Evolutionary conservation across 2,888 invertebrate genomes (phyloP), one percentile per base, ranked within the genome.

Genomic region (Halictus ligatus): DNA sequence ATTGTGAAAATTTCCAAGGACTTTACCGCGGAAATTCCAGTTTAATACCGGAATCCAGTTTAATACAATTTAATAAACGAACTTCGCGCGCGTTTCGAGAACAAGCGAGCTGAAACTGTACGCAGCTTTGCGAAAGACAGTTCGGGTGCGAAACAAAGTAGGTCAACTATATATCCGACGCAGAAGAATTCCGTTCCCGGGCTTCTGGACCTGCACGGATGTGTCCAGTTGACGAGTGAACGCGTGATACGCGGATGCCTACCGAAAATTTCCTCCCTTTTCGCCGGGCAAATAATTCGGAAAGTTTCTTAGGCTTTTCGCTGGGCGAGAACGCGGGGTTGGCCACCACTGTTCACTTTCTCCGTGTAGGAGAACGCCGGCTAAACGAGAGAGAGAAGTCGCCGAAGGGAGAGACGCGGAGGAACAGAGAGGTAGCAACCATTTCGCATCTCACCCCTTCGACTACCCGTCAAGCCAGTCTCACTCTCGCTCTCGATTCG

Each of bases 321-420:
- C n/a, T 1, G 18, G 69, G 3, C 35, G 21, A 43, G 43, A n/a
- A 64, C 54, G 72, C 12, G 5, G 48, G 86, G 93, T 94, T 94
- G 94, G 86, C 90, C 91, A 94, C 94, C 94, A 94, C 94, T 94
- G 94, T 92, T 93, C 94, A 94, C 94, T 94, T 94, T 94, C 94
- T 94, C 94, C 91, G 77, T 85, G 86, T 84, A 85, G 88, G 71
- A 85, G 81, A 84, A 75, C 72, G 72, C 78, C 74, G 80, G 67
- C 89, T 78, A 79, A 90, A 92, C 90, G 91, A 73, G 72, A 67
- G 72, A 67, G 73, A 64, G 48, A 71, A 50, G 50, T 29, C 29
- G 64, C 6, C 4, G 43, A 75, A 64, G 15, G 46, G 79, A 71
- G 74, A 67, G 73, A 54, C 35, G 43, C 18, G 35, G 82, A 48